These are phyloP conservation scores for Apis cerana DNA, from an alignment of 1,140 invertebrate genomes.

Conservation along the genomic window DNA sequence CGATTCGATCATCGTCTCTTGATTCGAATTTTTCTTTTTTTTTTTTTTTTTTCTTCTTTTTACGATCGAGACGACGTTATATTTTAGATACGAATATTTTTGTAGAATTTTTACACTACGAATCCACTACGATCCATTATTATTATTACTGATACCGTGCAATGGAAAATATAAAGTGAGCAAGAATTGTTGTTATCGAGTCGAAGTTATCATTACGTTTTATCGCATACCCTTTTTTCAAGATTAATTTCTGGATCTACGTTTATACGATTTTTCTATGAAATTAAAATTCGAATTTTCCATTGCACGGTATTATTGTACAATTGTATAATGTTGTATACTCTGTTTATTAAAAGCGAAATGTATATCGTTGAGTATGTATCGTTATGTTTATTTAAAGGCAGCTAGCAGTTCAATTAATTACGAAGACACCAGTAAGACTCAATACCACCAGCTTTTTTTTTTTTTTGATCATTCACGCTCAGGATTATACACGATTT, in stretches of 20 bases:
- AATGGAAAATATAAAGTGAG: background rate
- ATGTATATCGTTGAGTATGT: conserved; percentile 17
- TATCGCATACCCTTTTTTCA: no score
- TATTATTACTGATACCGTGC: conserved; percentile 20
- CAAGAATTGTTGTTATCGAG: no score
- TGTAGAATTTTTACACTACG: background rate
- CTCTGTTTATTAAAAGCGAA: background rate
- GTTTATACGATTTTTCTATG: no score
- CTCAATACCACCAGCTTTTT: background rate
- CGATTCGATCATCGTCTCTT: background rate
- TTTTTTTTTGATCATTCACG: background rate
- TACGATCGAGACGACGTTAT: background rate
- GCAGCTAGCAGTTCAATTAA: conserved; percentile 37
- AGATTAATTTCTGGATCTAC: no score
- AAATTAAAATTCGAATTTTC: background rate
- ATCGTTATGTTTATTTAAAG: conserved; percentile 13
- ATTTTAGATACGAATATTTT: background rate
- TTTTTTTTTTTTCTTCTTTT: no score
- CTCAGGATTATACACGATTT: conserved; percentile 19
- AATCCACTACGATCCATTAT: no score
- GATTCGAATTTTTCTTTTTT: background rate
- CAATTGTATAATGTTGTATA: background rate
- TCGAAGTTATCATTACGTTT: no score
- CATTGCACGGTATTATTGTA: conserved; percentile 8
- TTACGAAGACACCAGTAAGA: background rate